Evolutionary conservation across 2,888 invertebrate species (phyloP), one percentile per base, ranked within the genome.

Genomic region (Nesidiocoris tenuis): DNA sequence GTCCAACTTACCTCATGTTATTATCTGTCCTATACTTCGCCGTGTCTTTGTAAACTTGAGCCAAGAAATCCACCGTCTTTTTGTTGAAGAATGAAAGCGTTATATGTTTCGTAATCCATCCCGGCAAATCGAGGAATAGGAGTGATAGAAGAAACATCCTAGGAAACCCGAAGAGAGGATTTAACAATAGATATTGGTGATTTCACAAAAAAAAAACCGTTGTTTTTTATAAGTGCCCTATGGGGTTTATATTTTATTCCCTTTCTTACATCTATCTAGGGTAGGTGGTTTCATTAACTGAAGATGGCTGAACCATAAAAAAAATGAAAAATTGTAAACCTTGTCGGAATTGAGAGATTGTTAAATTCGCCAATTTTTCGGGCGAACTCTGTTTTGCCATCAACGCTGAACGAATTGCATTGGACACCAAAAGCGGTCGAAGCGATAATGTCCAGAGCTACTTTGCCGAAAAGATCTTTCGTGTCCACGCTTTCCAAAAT

Each of bases 381-480:
- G 5, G 86, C 82, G 81, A 87, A 87, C 79, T 86, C 84, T 1
- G 86, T 84, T 79, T 87, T 85, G 78, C 84, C 84, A 79, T 86
- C 85, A 79, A 84, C 84, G 78, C 85, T 84, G 65, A 82, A 84
- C 5, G 86, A 85, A 78, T 86, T 85, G 77, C 85, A 85, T 80
- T 86, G 85, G 16, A 87, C 85, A 54, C 87, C 87, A 83, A 87
- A 87, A 18, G 87, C 87, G 82, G 87, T 87, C 18, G 85, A 85
- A n/a, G 87, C 87, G 74, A 87, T 87, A 0, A 87, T 86, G 82
- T 87, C 87, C 71, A 87, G 80, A 0, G 87, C 87, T 75, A 85
- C 87, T 80, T 87, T 85, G 0, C 87, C 87, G 82, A 86, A 85
- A 22, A 85, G 84, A 76, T 85, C 84, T 81, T 87, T 87, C 84